Percentiles rank a stretch among this genome's conserved stretches.
Evolutionary conservation across 2,888 invertebrate species (phyloP).

Genomic region (Aproaerema taeniolella): DNA sequence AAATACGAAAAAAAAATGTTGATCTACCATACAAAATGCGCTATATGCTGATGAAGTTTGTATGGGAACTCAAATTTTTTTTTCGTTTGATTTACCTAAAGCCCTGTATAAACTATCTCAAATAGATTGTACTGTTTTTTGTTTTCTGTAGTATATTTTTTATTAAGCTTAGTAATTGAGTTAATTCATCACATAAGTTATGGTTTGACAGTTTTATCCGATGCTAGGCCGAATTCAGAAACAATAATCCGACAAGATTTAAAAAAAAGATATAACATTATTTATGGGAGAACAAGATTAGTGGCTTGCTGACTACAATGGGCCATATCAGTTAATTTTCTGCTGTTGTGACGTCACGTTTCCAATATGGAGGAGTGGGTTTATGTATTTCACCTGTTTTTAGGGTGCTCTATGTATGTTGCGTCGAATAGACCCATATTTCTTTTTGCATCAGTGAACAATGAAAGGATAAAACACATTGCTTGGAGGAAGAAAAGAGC

Average conservation of each 20-base stretch:
- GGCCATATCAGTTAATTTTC: conserved; percentile 61
- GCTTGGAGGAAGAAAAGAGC: background rate
- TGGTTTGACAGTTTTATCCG: too few species aligned
- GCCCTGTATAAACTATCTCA: too few species aligned
- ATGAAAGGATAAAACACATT: conserved; percentile 39
- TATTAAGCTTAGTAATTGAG: conserved; percentile 28
- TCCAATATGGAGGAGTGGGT: conserved; percentile 40
- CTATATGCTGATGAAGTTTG: too few species aligned
- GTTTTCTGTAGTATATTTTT: too few species aligned
- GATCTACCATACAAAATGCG: too few species aligned
- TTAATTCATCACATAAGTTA: conserved; percentile 14
- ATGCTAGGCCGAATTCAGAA: too few species aligned
- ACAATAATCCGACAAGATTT: too few species aligned
- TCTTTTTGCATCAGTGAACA: conserved; percentile 53
- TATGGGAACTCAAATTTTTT: too few species aligned
- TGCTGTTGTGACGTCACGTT: conserved; percentile 56
- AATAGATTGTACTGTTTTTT: too few species aligned
- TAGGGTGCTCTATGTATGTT: conserved; percentile 40
- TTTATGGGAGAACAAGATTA: conserved; percentile 9
- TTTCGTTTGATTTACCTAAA: too few species aligned
- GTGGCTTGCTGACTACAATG: conserved; percentile 55
- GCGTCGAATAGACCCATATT: conserved; percentile 54
- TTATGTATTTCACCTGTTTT: conserved; percentile 56
- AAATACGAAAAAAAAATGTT: too few species aligned
- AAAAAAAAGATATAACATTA: conserved; percentile 13